Percentiles rank a stretch among this genome's conserved stretches.
Evolutionary conservation across 2,888 invertebrate species (phyloP).

Genomic region (Endomychus coccineus): DNA sequence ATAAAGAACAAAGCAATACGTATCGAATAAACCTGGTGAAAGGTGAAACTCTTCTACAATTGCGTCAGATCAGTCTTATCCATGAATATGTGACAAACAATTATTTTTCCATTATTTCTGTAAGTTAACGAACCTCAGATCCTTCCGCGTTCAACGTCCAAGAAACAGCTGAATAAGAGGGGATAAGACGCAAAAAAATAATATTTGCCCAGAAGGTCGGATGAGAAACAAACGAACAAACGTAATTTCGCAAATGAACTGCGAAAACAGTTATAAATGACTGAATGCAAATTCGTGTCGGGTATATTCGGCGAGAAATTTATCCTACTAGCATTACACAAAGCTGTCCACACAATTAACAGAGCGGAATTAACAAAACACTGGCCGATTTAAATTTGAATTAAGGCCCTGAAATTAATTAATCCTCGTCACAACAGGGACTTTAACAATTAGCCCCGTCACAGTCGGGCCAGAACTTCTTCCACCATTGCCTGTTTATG

Average conservation of each 20-base stretch:
- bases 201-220: background rate
- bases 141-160: no score
- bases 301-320: slow-evolving; percentile 22
- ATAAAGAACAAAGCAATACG: no score
- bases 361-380: slow-evolving; percentile 44
- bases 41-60: no score
- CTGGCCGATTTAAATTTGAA: slow-evolving; percentile 45
- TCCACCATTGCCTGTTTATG: slow-evolving; percentile 36
- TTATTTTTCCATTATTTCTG: no score
- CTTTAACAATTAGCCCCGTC: slow-evolving; percentile 42
- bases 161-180: no score
- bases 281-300: slow-evolving; percentile 30
- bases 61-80: no score
- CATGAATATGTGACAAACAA: no score
- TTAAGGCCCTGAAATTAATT: slow-evolving; percentile 44
- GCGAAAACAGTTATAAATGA: slow-evolving; percentile 29
- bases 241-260: slow-evolving; percentile 14
- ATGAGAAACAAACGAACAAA: no score
- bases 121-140: no score
- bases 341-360: slow-evolving; percentile 43
- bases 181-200: no score
- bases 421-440: slow-evolving; percentile 45
- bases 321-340: slow-evolving; percentile 32
- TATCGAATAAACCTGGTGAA: no score
- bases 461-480: slow-evolving; percentile 22